Conservation (phyloP, 2,888 invertebrate species). For the Rotaria magnacalcarata region DNA sequence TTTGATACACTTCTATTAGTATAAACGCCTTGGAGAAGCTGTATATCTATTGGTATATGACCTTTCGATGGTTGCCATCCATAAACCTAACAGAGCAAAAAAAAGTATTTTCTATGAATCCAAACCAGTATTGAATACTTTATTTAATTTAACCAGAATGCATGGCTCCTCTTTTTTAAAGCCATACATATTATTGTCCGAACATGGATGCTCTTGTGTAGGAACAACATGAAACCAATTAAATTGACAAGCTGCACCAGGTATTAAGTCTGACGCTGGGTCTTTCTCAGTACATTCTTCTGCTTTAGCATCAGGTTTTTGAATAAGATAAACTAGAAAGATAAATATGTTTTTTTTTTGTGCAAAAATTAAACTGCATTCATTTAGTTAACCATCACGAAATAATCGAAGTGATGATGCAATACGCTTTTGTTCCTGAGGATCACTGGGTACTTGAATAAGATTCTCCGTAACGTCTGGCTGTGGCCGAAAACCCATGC, state of each 20-base stretch:
- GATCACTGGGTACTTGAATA: background rate
- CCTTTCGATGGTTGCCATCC: background rate
- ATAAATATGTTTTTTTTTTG: background rate
- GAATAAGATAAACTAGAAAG: background rate
- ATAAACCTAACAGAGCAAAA: background rate
- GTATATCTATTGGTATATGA: background rate
- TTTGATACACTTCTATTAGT: background rate
- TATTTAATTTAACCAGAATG: slow-evolving; percentile 17
- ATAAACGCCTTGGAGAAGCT: background rate
- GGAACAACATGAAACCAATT: background rate
- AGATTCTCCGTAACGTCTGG: background rate
- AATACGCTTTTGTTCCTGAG: background rate
- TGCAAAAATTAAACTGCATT: background rate
- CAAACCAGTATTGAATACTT: background rate
- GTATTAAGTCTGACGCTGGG: background rate
- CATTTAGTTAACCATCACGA: background rate
- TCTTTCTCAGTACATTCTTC: background rate
- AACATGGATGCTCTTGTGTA: background rate
- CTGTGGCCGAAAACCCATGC: slow-evolving; percentile 31
- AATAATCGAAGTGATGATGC: background rate
- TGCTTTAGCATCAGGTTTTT: background rate
- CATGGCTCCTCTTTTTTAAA: background rate
- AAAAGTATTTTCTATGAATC: background rate
- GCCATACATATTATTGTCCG: background rate
- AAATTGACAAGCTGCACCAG: background rate